A percentile compares a stretch with the other conserved stretches of the same genome.
phyloP scores from a whole-genome alignment of 1,140 invertebrate genomes.

The Drosophila lacertosa region DNA sequence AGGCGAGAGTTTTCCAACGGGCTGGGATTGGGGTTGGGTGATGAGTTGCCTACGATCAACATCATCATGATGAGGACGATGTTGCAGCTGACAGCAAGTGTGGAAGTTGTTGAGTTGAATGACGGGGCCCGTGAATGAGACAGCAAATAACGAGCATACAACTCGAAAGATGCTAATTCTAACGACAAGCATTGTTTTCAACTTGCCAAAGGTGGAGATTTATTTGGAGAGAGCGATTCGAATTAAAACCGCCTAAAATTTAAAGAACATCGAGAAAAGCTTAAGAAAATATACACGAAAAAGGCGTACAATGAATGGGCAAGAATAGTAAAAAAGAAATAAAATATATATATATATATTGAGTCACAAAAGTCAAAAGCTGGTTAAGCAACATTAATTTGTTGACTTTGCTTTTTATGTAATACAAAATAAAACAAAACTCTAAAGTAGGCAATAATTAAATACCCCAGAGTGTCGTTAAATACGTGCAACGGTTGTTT shows the following conservation, averaged over 20 bases:
- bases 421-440: background rate
- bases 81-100: slow-evolving; percentile 25
- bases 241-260: background rate
- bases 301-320: background rate
- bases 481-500: no score
- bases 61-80: slow-evolving; percentile 1
- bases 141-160: slow-evolving; percentile 38
- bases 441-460: background rate
- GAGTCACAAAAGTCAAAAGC: no score
- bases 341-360: no score
- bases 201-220: background rate
- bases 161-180: slow-evolving; percentile 46
- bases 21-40: slow-evolving; percentile 32
- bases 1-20: slow-evolving; percentile 56
- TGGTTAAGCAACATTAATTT: background rate
- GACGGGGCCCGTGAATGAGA: slow-evolving; percentile 38
- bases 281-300: background rate
- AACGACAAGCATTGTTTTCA: slow-evolving; percentile 30
- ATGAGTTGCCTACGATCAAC: slow-evolving; percentile 14
- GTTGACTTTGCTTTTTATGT: background rate
- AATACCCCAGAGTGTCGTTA: no score
- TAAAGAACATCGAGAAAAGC: background rate
- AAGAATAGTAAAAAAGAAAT: background rate
- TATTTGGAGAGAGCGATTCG: background rate
- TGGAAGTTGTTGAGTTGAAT: slow-evolving; percentile 40